phyloP scores from a whole-genome alignment of 2,888 invertebrate genomes.

The Matsumyia berberina region DNA sequence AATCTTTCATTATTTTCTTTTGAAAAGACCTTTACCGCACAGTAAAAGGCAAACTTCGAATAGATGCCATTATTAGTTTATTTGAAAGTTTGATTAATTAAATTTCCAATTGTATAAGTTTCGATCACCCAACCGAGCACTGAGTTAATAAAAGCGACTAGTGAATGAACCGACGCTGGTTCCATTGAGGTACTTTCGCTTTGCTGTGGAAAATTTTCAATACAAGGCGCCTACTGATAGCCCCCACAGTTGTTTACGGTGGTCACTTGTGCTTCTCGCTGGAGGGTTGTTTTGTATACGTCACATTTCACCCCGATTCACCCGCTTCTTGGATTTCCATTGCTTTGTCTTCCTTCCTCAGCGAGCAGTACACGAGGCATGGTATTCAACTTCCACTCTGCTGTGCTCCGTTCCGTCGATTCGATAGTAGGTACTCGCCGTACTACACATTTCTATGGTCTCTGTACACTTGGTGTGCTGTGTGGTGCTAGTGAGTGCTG shows the following conservation, averaged over 20 bases:
- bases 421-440: constrained; percentile 53
- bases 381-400: constrained; percentile 37
- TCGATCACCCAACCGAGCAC: too few species aligned
- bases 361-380: constrained; percentile 15
- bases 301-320: constrained; percentile 1
- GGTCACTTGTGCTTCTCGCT: constrained; percentile 21
- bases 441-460: not conserved
- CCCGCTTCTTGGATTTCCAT: constrained; percentile 31
- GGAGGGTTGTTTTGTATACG: constrained; percentile 52
- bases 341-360: constrained; percentile 38
- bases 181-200: too few species aligned
- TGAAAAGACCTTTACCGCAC: too few species aligned
- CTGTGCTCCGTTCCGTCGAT: constrained; percentile 50
- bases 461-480: constrained; percentile 35
- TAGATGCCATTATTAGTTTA: too few species aligned
- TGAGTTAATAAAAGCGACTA: too few species aligned
- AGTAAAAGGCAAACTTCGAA: too few species aligned
- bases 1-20: too few species aligned
- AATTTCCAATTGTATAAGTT: too few species aligned
- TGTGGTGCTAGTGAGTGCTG: constrained; percentile 35
- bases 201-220: too few species aligned
- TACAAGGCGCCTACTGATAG: not conserved
- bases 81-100: too few species aligned
- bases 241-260: constrained; percentile 19
- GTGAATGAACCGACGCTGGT: too few species aligned